Conservation (phyloP, 2,797 vertebrate species). For the Cirrhinus molitorella region DNA sequence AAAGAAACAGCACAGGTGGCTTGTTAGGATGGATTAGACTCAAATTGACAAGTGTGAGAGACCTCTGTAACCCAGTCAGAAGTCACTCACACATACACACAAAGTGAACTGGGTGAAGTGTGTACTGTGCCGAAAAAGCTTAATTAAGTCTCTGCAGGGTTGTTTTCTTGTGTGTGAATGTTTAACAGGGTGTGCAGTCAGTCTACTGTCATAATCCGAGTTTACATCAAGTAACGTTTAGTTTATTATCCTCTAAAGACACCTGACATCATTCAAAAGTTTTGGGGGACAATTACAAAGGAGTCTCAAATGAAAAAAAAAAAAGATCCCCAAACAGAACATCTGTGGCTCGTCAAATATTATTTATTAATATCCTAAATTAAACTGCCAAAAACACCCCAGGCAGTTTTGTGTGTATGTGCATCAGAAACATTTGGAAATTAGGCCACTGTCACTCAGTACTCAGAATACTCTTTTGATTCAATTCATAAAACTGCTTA, state of each 20-base stretch:
- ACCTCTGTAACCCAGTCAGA: conserved; percentile 17
- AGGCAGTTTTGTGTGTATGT: background rate
- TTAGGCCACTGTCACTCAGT: background rate
- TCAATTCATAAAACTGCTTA: background rate
- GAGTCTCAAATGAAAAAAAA: background rate
- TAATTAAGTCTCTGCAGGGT: conserved; percentile 8
- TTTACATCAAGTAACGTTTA: conserved; percentile 5
- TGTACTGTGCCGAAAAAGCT: background rate
- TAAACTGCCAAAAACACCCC: conserved; percentile 16
- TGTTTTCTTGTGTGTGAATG: conserved; percentile 4
- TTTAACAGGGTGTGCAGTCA: background rate
- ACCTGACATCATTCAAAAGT: conserved; percentile 17
- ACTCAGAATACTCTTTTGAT: background rate
- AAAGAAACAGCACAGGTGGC: conserved; percentile 31
- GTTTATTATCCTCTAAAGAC: conserved; percentile 31
- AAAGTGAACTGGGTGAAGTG: background rate
- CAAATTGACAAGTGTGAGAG: conserved; percentile 28
- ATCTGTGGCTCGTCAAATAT: conserved; percentile 31
- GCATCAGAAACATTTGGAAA: background rate
- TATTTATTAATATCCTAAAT: conserved; percentile 28
- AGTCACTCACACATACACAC: conserved; percentile 16
- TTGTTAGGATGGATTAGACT: conserved; percentile 53
- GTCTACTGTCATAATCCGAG: conserved; percentile 16
- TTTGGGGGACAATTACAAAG: conserved; percentile 34
- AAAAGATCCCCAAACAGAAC: conserved; percentile 11